Percentiles rank a stretch among this genome's conserved stretches.
Evolutionary conservation across 1,140 invertebrate species (phyloP).

Genomic region (Bradynema listronoti): DNA sequence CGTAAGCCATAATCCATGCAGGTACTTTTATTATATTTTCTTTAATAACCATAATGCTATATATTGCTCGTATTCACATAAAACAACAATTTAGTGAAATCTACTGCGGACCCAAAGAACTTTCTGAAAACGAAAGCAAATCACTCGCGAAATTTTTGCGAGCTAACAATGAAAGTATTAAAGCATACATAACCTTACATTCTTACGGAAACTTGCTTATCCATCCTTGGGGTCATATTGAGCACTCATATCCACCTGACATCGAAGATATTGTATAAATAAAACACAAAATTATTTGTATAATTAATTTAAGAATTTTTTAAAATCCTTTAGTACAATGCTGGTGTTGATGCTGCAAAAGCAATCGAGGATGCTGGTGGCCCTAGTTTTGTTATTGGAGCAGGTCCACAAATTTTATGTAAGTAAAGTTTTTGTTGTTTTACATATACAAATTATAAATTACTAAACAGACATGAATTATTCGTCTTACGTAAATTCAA

Average conservation of each 20-base stretch:
- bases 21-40: no score
- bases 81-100: slow-evolving; percentile 40
- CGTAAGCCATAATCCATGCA: slow-evolving; percentile 36
- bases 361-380: slow-evolving; percentile 30
- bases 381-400: slow-evolving; percentile 32
- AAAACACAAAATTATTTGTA: no score
- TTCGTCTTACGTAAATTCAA: no score
- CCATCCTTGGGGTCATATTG: slow-evolving; percentile 60
- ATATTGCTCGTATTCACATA: no score
- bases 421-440: no score
- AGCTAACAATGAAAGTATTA: slow-evolving; percentile 28
- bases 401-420: slow-evolving; percentile 34
- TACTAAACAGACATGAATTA: background rate
- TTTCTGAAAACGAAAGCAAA: slow-evolving; percentile 42
- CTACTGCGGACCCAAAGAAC: slow-evolving; percentile 32
- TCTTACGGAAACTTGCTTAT: slow-evolving; percentile 59
- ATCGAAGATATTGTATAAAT: slow-evolving; percentile 47
- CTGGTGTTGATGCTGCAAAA: no score
- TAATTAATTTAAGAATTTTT: no score
- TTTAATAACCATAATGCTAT: no score
- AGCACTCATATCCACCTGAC: slow-evolving; percentile 50
- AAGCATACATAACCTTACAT: slow-evolving; percentile 48
- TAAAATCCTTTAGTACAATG: no score
- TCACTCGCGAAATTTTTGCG: slow-evolving; percentile 29
- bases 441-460: no score